Evolutionary conservation across 2,888 invertebrate genomes (phyloP).

Genomic region (Melanargia galathea): DNA sequence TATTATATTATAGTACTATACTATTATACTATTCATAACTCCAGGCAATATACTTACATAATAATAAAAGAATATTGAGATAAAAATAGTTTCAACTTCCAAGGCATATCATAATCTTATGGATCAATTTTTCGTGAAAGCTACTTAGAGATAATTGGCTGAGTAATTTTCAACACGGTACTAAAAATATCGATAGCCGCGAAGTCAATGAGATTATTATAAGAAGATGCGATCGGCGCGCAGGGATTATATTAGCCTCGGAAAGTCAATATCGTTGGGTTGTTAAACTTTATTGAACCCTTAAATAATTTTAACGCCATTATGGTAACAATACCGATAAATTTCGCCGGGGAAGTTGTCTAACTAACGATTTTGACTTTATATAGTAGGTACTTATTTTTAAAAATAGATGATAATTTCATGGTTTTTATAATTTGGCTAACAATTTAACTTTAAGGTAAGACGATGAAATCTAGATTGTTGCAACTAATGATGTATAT

Average conservation of each 20-base stretch:
- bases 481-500: no score
- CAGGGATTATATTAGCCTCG: constrained; percentile 66
- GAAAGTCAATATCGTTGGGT: constrained; percentile 63
- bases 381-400: background rate
- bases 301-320: constrained; percentile 74
- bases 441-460: background rate
- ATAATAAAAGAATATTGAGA: background rate
- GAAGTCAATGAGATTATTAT: constrained; percentile 65
- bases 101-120: background rate
- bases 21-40: no score
- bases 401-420: no score
- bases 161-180: constrained; percentile 42
- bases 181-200: constrained; percentile 58
- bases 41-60: background rate
- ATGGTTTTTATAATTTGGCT: background rate
- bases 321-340: constrained; percentile 62
- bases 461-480: background rate
- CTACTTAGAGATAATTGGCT: constrained; percentile 38
- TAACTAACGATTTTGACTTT: constrained; percentile 14
- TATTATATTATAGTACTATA: no score
- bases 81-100: constrained; percentile 6
- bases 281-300: constrained; percentile 71
- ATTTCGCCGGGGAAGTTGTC: constrained; percentile 31
- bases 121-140: constrained; percentile 2
- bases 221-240: constrained; percentile 55